phyloP scores from a whole-genome alignment of 2,797 vertebrate species.

The Steatocranus sp. region DNA sequence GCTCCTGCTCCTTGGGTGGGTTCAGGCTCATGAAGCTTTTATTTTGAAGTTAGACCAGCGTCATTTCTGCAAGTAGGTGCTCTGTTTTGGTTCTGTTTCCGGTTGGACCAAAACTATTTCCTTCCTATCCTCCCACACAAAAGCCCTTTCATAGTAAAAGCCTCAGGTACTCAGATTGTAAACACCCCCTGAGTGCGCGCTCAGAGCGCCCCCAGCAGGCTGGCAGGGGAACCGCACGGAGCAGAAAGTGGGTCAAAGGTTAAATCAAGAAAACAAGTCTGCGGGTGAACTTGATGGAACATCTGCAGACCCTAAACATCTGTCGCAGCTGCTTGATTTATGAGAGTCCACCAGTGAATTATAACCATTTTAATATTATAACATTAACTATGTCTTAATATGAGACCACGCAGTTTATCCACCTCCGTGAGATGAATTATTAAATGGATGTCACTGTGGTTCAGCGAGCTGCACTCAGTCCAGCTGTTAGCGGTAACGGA shows the following conservation, averaged over 20 bases:
- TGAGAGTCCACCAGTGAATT: background rate
- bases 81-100: background rate
- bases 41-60: background rate
- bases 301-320: background rate
- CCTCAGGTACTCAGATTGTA: background rate
- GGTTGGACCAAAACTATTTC: background rate
- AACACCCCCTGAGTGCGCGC: background rate
- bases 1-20: background rate
- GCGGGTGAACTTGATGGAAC: background rate
- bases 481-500: background rate
- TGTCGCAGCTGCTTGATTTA: background rate
- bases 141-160: background rate
- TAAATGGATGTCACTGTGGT: background rate
- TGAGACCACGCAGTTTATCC: background rate
- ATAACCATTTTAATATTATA: background rate
- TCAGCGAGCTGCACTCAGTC: background rate
- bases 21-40: background rate
- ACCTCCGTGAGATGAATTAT: background rate
- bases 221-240: background rate
- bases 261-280: background rate
- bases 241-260: background rate
- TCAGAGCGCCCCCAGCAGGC: background rate
- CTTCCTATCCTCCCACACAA: background rate
- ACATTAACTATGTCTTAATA: background rate
- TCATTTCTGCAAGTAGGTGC: background rate